A percentile compares a stretch with the other conserved stretches of the same genome.
These are phyloP conservation scores for Polyommatus iphigenia DNA, from an alignment of 2,888 invertebrate genomes.

Conservation along the genomic window DNA sequence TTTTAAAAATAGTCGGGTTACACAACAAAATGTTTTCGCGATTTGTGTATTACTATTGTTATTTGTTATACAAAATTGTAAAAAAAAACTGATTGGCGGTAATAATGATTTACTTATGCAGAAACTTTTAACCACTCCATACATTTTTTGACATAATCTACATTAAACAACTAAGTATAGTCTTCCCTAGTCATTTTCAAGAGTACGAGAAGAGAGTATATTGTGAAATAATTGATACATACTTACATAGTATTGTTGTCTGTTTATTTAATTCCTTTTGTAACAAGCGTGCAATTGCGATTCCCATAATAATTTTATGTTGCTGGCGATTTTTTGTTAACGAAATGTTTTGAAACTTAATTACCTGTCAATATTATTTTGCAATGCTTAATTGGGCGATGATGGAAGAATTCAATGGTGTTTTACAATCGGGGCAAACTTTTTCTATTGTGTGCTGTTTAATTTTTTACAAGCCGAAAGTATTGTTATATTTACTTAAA, in stretches of 20 bases:
- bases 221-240: too few relatives aligned
- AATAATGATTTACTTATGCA: too few relatives aligned
- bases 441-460: too few relatives aligned
- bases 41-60: constrained; percentile 24
- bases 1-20: constrained; percentile 31
- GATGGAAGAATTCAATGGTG: background rate
- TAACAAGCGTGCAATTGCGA: constrained; percentile 2
- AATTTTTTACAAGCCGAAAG: too few relatives aligned
- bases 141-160: too few relatives aligned
- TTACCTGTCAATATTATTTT: background rate
- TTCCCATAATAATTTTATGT: background rate
- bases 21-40: constrained; percentile 24
- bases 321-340: constrained; percentile 2
- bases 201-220: too few relatives aligned
- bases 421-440: background rate
- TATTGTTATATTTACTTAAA: too few relatives aligned
- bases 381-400: constrained; percentile 10
- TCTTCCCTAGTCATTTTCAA: too few relatives aligned
- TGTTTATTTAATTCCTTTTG: background rate
- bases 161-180: too few relatives aligned
- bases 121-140: too few relatives aligned
- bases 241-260: too few relatives aligned
- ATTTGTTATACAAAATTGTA: constrained; percentile 24
- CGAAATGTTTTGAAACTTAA: background rate
- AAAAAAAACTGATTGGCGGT: background rate